phyloP scores from a whole-genome alignment of 2,113 vertebrate species.

The Alces alces region DNA sequence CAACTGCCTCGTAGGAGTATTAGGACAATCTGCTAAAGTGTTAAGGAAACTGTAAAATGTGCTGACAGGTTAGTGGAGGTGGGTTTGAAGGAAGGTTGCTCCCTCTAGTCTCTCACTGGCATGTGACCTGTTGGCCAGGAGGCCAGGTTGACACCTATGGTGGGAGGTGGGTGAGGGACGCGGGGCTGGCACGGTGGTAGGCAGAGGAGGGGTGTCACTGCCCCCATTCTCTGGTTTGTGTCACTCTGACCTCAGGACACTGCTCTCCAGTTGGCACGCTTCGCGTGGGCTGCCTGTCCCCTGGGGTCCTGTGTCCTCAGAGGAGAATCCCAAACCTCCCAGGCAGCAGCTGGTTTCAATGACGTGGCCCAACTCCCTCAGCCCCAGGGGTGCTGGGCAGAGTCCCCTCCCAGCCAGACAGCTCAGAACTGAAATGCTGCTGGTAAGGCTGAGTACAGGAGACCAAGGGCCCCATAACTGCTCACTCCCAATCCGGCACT shows the following conservation, averaged over 20 bases:
- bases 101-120: neutral
- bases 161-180: neutral
- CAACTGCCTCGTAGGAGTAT: accelerated
- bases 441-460: neutral
- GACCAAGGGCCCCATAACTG: neutral
- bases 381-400: neutral
- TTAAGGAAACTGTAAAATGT: neutral
- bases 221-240: neutral
- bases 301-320: neutral
- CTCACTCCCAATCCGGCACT: neutral
- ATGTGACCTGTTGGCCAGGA: neutral
- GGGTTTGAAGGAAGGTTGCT: neutral
- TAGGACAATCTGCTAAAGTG: neutral
- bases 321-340: neutral
- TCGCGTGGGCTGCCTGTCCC: neutral
- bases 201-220: neutral
- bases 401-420: no score
- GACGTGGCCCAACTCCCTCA: neutral
- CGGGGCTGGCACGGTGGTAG: neutral
- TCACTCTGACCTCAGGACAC: neutral
- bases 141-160: neutral
- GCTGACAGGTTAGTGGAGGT: neutral
- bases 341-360: neutral
- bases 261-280: neutral
- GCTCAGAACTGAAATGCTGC: neutral